phyloP scores from a whole-genome alignment of 2,113 vertebrate species.

The Guaruba guarouba region DNA sequence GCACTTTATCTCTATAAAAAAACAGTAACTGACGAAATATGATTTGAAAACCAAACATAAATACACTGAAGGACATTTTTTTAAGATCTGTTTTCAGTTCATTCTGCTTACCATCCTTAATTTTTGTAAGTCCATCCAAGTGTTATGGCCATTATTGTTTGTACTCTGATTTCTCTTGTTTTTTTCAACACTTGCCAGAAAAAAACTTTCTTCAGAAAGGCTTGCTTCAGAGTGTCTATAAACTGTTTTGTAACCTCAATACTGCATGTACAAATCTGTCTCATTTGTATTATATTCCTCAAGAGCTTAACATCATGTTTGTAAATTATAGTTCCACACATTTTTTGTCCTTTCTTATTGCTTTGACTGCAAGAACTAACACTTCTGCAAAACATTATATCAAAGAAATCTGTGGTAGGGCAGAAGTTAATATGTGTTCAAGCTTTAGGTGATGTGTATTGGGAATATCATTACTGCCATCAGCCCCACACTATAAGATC shows the following conservation, averaged over 20 bases:
- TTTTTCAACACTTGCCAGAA: background rate
- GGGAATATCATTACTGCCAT: background rate
- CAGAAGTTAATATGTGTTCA: background rate
- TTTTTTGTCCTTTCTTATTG: background rate
- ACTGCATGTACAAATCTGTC: background rate
- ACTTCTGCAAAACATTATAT: background rate
- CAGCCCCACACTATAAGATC: background rate
- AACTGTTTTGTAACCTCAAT: background rate
- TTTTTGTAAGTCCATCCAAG: background rate
- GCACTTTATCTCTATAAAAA: background rate
- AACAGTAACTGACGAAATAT: background rate
- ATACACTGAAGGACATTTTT: background rate
- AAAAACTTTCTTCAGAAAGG: background rate
- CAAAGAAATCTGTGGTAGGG: background rate
- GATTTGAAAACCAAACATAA: background rate
- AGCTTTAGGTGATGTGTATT: background rate
- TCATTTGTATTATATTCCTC: background rate
- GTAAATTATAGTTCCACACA: background rate
- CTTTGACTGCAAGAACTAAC: background rate
- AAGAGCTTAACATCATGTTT: background rate
- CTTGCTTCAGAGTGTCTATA: background rate
- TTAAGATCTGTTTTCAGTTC: background rate
- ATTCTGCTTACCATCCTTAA: background rate
- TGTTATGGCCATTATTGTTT: background rate
- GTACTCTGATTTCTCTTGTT: background rate